These are phyloP conservation scores for Sialis fuliginosa DNA, from an alignment of 2,888 invertebrate genomes.

Conservation along the genomic window DNA sequence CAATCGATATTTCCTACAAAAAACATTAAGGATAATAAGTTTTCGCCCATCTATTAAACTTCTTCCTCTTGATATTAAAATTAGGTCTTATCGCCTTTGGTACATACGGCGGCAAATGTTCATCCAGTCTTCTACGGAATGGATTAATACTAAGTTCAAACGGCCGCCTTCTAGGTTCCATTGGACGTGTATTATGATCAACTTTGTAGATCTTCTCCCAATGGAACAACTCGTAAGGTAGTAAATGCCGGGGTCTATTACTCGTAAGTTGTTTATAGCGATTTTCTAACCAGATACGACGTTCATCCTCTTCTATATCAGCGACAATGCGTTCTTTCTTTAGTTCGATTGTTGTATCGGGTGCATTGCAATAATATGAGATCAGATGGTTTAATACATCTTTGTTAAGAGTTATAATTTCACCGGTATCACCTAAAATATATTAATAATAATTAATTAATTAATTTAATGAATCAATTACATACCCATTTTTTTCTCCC, in stretches of 20 bases:
- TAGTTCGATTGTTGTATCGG: conserved; percentile 40
- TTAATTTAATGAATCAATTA: no score
- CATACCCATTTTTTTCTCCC: conserved; percentile 47
- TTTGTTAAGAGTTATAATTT: conserved; percentile 63
- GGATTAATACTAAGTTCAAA: conserved; percentile 50
- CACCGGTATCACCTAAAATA: conserved; percentile 43
- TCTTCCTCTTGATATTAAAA: conserved; percentile 2
- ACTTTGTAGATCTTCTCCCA: conserved; percentile 78
- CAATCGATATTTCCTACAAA: not conserved
- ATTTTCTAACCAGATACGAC: conserved; percentile 49
- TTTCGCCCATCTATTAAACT: conserved; percentile 1
- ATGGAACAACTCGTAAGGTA: conserved; percentile 49
- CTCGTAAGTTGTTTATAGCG: conserved; percentile 49
- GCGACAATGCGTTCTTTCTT: conserved; percentile 37
- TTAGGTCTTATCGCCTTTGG: conserved; percentile 43
- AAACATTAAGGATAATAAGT: conserved; percentile 3
- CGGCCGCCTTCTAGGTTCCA: conserved; percentile 49
- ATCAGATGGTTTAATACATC: conserved; percentile 55
- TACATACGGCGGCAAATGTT: conserved; percentile 48
- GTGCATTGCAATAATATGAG: conserved; percentile 54
- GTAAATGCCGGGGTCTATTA: conserved; percentile 38
- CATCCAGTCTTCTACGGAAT: conserved; percentile 43
- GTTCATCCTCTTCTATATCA: conserved; percentile 49
- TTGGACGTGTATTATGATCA: conserved; percentile 42
- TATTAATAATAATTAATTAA: no score